Evolutionary conservation across 2,888 invertebrate genomes (phyloP), one percentile per base, ranked within the genome.

Genomic region (Chesias legatella): DNA sequence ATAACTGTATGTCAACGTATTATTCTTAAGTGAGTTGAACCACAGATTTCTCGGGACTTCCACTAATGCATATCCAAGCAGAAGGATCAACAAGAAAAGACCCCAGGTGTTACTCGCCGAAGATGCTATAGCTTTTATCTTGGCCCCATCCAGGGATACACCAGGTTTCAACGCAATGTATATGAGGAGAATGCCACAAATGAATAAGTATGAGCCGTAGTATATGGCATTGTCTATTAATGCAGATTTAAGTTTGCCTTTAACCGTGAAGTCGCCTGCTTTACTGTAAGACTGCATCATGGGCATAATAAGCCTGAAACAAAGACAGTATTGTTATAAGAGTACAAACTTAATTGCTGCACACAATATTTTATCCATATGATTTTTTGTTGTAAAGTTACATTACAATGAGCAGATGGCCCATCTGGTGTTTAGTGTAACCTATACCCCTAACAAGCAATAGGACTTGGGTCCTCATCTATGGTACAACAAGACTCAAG

Each of bases 71-170:
- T 99, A 98, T 17, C 95, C 92, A 10, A 99, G 90, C 49, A 99
- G 88, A 10, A 99, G 85, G 30, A 99, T 96, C 31, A 99, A 88
- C 20, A 99, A 88, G 74, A 99, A 98, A 35, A 99, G 88, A 41
- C 99, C 99, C 99, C 99, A 99, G 0, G 99, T 99, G 74, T 99
- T 99, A 67, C 98, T 98, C 1, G 99, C 99, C 8, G 98, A 97
- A 2, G 99, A 97, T 11, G 98, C 97, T 55, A 99, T 98, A 0
- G 98, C 95, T 85, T 98, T 99, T 22, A 99, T 88, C 76, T 98
- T 96, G 42, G 90, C 94, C 92, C 95, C 95, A 77, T 98, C 97
- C 43, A 99, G 88, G 58, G 94, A 91, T 6, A 97, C 90, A n/a
- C 94, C 95, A 8, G 96, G 95, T 73, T 97, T 94, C 6, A 97